phyloP scores from a whole-genome alignment of 2,888 invertebrate genomes.

The Torymus texanus region DNA sequence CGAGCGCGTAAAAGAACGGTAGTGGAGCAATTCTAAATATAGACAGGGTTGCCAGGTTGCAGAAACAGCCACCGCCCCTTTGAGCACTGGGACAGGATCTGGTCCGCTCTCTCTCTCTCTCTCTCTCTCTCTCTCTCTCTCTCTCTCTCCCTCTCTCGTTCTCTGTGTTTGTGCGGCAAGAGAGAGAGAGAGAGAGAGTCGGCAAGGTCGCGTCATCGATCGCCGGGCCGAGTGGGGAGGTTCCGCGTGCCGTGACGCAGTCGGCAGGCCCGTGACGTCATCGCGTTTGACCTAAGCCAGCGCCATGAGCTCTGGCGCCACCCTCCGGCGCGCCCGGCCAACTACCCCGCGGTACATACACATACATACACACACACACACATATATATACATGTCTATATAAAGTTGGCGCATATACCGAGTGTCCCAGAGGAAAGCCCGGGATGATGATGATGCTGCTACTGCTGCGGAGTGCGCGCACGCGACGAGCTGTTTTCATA shows the following conservation, averaged over 20 bases:
- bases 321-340: constrained; percentile 46
- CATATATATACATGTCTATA: no score
- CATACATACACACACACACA: no score
- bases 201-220: constrained; percentile 75
- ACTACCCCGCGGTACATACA: constrained; percentile 25
- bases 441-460: no score
- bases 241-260: constrained; percentile 50
- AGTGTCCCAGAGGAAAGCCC: no score
- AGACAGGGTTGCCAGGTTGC: constrained; percentile 75
- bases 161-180: no score
- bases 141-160: neutral
- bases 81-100: constrained; percentile 69
- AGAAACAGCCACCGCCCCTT: constrained; percentile 75
- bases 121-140: constrained; percentile 12
- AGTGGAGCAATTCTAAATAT: constrained; percentile 72
- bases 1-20: constrained; percentile 58
- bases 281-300: constrained; percentile 57
- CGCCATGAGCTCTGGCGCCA: constrained; percentile 57
- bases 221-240: constrained; percentile 57
- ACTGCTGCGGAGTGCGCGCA: no score
- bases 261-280: constrained; percentile 60
- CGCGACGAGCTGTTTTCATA: no score
- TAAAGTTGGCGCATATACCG: no score
- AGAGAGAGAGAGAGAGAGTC: constrained; percentile 58
- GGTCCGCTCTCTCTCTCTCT: constrained; percentile 58